Percentiles rank a stretch among this genome's conserved stretches.
These are phyloP conservation scores for Gryon sp. DNA, from an alignment of 1,140 invertebrate genomes.

Conservation along the genomic window DNA sequence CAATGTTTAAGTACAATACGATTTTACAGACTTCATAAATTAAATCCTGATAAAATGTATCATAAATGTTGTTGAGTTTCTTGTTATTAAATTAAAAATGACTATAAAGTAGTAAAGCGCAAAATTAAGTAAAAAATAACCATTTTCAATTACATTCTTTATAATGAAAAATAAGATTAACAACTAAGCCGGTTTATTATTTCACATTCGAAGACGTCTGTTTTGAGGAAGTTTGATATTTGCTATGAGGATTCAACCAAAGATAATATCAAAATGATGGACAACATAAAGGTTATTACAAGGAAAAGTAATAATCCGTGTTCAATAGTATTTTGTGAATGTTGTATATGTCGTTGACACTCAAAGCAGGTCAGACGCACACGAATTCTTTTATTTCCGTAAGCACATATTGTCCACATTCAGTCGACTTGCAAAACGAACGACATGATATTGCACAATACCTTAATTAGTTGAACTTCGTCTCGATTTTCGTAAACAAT, in stretches of 20 bases:
- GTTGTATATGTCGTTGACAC: conserved; percentile 47
- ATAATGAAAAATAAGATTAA: too few relatives aligned
- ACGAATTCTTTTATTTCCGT: conserved; percentile 51
- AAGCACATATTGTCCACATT: conserved; percentile 42
- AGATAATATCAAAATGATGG: too few relatives aligned
- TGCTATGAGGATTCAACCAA: too few relatives aligned
- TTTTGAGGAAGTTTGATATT: too few relatives aligned
- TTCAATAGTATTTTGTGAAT: background rate
- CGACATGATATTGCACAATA: conserved; percentile 4
- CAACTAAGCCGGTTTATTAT: too few relatives aligned
- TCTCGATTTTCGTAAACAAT: background rate
- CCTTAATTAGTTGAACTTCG: conserved; percentile 9
- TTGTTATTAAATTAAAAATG: too few relatives aligned
- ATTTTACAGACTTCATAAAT: background rate
- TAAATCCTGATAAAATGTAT: background rate
- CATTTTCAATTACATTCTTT: too few relatives aligned
- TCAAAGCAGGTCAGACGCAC: conserved; percentile 35
- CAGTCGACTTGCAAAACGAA: conserved; percentile 32
- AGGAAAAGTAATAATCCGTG: too few relatives aligned
- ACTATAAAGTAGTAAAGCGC: too few relatives aligned
- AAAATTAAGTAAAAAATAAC: too few relatives aligned
- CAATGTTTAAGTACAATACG: background rate
- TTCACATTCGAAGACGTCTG: too few relatives aligned
- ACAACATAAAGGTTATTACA: too few relatives aligned
- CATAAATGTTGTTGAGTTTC: conserved; percentile 1